Base-by-base conservation (phyloP, 1,140 invertebrate genomes). In the Hylaeus volcanicus region DNA sequence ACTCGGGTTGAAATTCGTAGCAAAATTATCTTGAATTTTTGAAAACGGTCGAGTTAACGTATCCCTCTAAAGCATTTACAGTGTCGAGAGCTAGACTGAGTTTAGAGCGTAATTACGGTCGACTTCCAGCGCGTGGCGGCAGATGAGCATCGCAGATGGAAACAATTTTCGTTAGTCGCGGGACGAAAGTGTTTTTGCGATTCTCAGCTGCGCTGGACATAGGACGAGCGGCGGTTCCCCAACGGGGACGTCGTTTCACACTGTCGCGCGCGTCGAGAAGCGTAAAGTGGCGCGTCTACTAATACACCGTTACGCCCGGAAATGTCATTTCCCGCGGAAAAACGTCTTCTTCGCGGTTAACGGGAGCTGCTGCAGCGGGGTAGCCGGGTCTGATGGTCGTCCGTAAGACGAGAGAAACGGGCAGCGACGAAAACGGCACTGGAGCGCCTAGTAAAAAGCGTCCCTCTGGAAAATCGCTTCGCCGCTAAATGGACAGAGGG, bases 261-360 rank as follows among this genome's bases (percentile, higher is more conserved):
- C 39, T 4, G n/a, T 8, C 11, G 5, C 4, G 58, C 3, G 6
- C 39, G 39, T 63, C n/a, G 39, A 64, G 51, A 37, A 43, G 48
- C 45, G 26, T 51, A 14, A 41, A 39, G n/a, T 14, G 65, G 6
- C 9, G 26, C 11, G 41, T 39, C 55, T 26, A n/a, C 41, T 51
- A 58, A 58, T 51, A 48, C 77, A 26, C 45, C 45, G 43, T 81
- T 45, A 39, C 55, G 1, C 11, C 37, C 74, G 68, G 53, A 82
- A 72, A 78, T 79, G 61, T 60, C 66, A 82, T 82, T 82, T 82
- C 55, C 63, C 68, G 45, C 61, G 66, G 53, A 56, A 43, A 79
- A 82, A 82, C 66, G 43, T 55, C 61, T 78, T 60, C 58, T 72
- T 61, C 61, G 43, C 45, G 14, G 51, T 41, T 72, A 81, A 81